phyloP scores from a whole-genome alignment of 2,888 invertebrate species.

The Mythimna albipuncta region DNA sequence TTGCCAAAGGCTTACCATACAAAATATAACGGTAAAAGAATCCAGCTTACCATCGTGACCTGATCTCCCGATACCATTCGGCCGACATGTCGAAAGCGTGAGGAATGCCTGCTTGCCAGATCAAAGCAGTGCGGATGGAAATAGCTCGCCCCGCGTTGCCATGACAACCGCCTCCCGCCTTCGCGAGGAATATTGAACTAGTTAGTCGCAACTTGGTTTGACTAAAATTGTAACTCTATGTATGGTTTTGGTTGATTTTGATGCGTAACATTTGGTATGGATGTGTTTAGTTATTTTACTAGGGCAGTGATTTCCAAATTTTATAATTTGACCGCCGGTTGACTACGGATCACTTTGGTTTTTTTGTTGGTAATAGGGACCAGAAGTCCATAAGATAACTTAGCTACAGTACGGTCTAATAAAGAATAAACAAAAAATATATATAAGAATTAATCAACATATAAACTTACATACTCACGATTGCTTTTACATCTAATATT shows the following conservation, averaged over 20 bases:
- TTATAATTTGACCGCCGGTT: no score
- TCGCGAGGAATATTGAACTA: conserved; percentile 43
- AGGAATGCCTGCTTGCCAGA: conserved; percentile 70
- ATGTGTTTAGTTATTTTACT: no score
- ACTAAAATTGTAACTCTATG: conserved; percentile 28
- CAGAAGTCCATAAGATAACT: no score
- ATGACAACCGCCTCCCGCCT: conserved; percentile 79
- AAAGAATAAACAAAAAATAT: no score
- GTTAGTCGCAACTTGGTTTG: conserved; percentile 30
- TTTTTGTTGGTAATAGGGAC: no score
- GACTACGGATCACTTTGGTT: no score
- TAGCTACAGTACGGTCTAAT: no score
- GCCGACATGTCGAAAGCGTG: conserved; percentile 63
- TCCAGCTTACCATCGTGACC: conserved; percentile 42
- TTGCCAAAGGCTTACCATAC: conserved; percentile 26
- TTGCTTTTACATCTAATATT: no score
- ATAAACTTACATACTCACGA: no score
- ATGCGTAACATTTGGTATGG: no score
- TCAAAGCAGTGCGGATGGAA: conserved; percentile 71
- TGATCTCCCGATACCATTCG: conserved; percentile 48
- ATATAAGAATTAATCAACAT: no score
- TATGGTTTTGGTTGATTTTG: not conserved
- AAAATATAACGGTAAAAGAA: conserved; percentile 44
- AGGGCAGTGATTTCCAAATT: no score
- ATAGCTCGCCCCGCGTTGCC: conserved; percentile 76